Base-by-base conservation (phyloP, 92 coral and sea anemone species). In the Phenganax stokvisi region DNA sequence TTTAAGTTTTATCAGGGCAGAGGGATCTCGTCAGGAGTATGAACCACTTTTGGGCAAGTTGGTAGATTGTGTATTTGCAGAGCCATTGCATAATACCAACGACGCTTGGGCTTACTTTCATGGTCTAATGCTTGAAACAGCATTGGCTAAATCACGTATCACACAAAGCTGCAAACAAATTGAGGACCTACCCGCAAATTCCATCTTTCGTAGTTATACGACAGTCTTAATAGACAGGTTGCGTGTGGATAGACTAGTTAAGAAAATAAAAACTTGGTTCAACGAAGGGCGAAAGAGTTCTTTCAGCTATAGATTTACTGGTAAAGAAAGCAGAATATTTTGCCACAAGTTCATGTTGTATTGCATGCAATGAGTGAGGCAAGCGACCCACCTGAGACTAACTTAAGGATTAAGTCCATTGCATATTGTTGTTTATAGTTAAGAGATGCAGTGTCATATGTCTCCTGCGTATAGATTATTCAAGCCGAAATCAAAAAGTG, bases 1-100 rank as follows among this genome's bases (percentile, higher is more conserved):
- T 73, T 54, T 79, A 13, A 77, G 74, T 69, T 74, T 84, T 54
- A 87, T 84, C 54, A 87, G 67, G 71, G 87, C 56, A 27, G 69
- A 82, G 79, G 70, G 81, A 72, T 84, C 90, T 73, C 72, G 90
- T 66, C 87, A 87, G 69, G 90, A 87, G 80, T 84, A 75, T 79
- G 63, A 84, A 66, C 90, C 87, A 70, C 75, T 87, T 72, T 66
- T 87, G 59, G 90, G 76, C 59, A 69, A 80, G 58, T 74, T 87
- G 57, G 85, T 87, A 87, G 85, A 87, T 82, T 87, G 76, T 87
- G 87, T 75, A 54, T 80, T 71, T 79, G 90, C 90, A 72, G 85
- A 87, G 71, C 89, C 87, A 79, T 54, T 84, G 60, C 87, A 84
- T 62, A 87, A 84, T 79, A 60, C 83, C 60, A 84, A 84, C 74